Evolutionary conservation across 1,140 invertebrate species (phyloP).

Genomic region (Drosophila athabasca): DNA sequence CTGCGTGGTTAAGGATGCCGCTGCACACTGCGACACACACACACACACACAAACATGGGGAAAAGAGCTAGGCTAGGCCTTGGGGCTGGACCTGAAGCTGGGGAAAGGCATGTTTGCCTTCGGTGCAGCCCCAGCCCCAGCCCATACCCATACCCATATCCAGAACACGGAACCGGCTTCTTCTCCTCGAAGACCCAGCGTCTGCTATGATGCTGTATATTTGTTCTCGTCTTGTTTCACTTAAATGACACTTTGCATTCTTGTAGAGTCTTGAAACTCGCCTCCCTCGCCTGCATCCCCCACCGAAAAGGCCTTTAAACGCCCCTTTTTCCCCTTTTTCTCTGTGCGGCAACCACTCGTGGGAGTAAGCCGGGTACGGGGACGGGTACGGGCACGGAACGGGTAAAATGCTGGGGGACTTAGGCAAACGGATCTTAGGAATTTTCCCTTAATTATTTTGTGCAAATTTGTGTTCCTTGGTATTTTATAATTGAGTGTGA

Average conservation of each 20-base stretch:
- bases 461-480: slow-evolving; percentile 75
- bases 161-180: not conserved
- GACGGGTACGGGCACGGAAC: not conserved
- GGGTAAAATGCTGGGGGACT: slow-evolving; percentile 41
- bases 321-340: not conserved
- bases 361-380: not conserved
- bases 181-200: slow-evolving; percentile 8
- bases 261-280: slow-evolving; percentile 75
- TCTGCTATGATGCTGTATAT: slow-evolving; percentile 51
- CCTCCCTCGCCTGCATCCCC: slow-evolving; percentile 4
- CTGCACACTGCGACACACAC: slow-evolving; percentile 28
- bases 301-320: slow-evolving; percentile 35
- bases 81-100: slow-evolving; percentile 11
- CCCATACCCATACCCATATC: not conserved
- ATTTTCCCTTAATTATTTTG: slow-evolving; percentile 75
- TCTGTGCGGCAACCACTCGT: not conserved
- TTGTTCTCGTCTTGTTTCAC: slow-evolving; percentile 81
- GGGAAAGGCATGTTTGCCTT: slow-evolving; percentile 5
- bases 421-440: slow-evolving; percentile 24
- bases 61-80: slow-evolving; percentile 13
- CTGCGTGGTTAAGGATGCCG: slow-evolving; percentile 66
- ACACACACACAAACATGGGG: slow-evolving; percentile 1
- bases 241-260: slow-evolving; percentile 81
- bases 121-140: not conserved
- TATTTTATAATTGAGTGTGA: slow-evolving; percentile 80